Evolutionary conservation across 2,113 vertebrate species (phyloP).

Genomic region (Mystacornis crossleyi): DNA sequence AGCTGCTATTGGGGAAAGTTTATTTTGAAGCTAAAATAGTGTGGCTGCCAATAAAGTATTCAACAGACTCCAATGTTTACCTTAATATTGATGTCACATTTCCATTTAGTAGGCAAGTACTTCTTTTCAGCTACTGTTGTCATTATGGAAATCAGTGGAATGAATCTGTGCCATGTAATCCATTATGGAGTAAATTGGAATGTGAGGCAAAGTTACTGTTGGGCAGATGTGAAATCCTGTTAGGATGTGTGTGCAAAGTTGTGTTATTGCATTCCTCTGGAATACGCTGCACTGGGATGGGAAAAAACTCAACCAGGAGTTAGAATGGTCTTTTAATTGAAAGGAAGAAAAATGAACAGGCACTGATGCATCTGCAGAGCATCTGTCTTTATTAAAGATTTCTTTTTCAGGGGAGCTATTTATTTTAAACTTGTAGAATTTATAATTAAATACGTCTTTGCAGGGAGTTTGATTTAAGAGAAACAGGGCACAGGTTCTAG

Average conservation of each 20-base stretch:
- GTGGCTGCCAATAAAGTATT: slow-evolving; percentile 1
- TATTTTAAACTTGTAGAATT: background rate
- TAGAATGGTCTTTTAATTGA: background rate
- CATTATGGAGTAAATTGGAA: slow-evolving; percentile 4
- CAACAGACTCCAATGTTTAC: background rate
- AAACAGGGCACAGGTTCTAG: background rate
- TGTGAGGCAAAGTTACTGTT: background rate
- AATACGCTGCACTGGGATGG: background rate
- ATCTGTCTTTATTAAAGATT: slow-evolving; percentile 16
- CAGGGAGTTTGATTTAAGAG: background rate
- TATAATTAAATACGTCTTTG: background rate
- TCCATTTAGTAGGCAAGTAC: background rate
- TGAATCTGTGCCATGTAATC: background rate
- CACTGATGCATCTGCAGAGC: background rate
- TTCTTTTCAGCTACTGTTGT: background rate
- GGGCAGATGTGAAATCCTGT: background rate
- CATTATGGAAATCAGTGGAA: slow-evolving; percentile 31
- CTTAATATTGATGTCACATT: slow-evolving; percentile 36
- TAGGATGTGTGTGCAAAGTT: fast-evolving
- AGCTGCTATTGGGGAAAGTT: slow-evolving; percentile 35
- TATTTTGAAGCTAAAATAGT: slow-evolving; percentile 19
- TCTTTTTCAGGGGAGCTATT: background rate
- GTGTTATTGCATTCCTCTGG: background rate
- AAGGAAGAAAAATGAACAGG: background rate
- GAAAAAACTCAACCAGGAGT: background rate